Base-by-base conservation (phyloP, 2,888 invertebrate species). In the Chrysolina americana region DNA sequence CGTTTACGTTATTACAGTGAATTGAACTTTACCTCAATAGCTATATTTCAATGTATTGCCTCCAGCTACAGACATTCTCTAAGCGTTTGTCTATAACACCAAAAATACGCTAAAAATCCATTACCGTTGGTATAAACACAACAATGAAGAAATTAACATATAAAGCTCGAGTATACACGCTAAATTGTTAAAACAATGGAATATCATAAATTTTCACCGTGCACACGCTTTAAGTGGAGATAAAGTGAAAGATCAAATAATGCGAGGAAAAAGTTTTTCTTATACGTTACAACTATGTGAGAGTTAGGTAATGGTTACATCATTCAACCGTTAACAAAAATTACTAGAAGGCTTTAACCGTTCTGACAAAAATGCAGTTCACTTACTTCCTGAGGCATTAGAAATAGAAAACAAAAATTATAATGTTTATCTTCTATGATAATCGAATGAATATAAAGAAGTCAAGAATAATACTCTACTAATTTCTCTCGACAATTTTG, bases 141-240 rank as follows among this genome's bases (percentile, higher is more conserved):
- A 77, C 77, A 77, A 77, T 77, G 56, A 70, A 69, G 68, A 71
- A 73, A 77, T 77, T 77, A 74, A 65, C 77, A 77, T 77, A 77
- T 73, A 69, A 65, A 73, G 53, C 68, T 62, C 19, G 63, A 63
- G 23, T 65, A 53, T 41, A 74, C 71, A 56, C 47, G 70, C 64
- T 72, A 70, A 70, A 70, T 56, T 50, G 48, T 48, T 65, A 41
- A 56, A 66, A 76, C 76, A 76, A 71, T 76, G 64, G 71, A 36
- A 44, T 47, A 68, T 56, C 65, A 71, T 66, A 68, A 71, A 69
- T 73, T 73, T 73, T 48, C 47, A 19, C 56, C 13, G 41, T 74
- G 66, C 59, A 64, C 62, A 53, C 23, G 41, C 50, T 66, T 50
- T 28, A 21, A 50, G 50, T 21, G 36, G 36, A 62, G 62, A 41